phyloP scores from a whole-genome alignment of 1,140 invertebrate species.

The Anastatus disparis region DNA sequence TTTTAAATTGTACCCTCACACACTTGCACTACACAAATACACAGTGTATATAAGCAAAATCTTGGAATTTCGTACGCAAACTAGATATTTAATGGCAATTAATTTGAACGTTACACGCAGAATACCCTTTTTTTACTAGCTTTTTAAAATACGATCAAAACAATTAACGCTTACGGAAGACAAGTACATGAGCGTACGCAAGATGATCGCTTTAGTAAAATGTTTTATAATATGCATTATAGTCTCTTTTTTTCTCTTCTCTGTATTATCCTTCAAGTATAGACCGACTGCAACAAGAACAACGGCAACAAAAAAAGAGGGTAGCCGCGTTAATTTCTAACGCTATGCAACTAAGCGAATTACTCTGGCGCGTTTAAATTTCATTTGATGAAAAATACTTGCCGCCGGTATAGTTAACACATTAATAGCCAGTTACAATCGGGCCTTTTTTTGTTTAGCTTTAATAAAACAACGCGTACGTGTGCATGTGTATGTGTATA shows the following conservation, averaged over 20 bases:
- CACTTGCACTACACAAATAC: background rate
- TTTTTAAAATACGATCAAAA: conserved; percentile 40
- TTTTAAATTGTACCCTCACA: conserved; percentile 22
- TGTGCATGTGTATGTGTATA: background rate
- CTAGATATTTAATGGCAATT: conserved; percentile 24
- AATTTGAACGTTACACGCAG: conserved; percentile 26
- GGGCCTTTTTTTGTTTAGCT: background rate
- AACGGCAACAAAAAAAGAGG: background rate
- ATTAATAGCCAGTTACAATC: conserved; percentile 32
- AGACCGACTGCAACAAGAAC: too few species aligned
- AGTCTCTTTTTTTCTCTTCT: too few species aligned
- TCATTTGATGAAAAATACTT: conserved; percentile 19
- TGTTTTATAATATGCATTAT: too few species aligned
- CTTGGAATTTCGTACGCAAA: too few species aligned
- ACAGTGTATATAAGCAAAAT: too few species aligned
- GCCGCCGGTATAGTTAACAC: conserved; percentile 30
- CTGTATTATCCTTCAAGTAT: too few species aligned
- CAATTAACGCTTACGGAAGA: conserved; percentile 36
- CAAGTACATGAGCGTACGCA: too few species aligned
- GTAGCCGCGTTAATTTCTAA: background rate
- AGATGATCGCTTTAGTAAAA: too few species aligned
- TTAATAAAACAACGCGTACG: background rate
- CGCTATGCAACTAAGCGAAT: background rate
- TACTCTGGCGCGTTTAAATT: background rate
- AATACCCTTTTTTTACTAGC: conserved; percentile 18